A percentile compares a stretch with the other conserved stretches of the same genome.
Conservation (phyloP, 2,113 vertebrate species). For the Gnathonemus longibarbis region DNA sequence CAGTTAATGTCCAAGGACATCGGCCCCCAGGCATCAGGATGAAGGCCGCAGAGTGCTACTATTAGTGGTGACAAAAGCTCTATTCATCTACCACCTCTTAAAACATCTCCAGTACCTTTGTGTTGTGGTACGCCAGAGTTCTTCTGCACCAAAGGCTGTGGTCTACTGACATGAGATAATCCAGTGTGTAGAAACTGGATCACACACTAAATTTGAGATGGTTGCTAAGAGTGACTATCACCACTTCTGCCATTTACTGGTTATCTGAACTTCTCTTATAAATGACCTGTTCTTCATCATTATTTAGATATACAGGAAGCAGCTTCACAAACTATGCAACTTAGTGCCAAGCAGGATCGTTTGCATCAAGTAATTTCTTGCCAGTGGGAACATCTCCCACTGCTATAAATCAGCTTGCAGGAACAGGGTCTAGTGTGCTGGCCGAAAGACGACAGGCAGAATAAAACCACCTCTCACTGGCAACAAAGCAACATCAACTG, state of each 20-base stretch:
- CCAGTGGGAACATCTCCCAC: neutral
- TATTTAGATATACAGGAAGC: neutral
- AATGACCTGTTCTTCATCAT: neutral
- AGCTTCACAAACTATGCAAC: neutral
- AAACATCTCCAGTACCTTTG: neutral
- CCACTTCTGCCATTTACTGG: neutral
- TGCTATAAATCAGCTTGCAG: neutral
- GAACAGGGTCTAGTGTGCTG: neutral
- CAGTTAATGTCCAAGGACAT: neutral
- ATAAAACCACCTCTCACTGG: neutral
- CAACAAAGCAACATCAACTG: neutral
- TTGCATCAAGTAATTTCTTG: neutral
- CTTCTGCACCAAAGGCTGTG: neutral
- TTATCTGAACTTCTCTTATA: neutral
- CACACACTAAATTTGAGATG: neutral
- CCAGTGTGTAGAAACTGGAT: neutral
- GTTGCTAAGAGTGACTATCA: neutral
- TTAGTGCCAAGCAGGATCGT: neutral
- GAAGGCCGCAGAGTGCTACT: neutral
- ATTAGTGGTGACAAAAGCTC: neutral
- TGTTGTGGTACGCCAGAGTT: neutral
- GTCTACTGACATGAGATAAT: neutral
- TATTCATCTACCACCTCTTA: neutral
- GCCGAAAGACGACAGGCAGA: neutral
- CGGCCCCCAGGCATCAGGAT: neutral